These are phyloP conservation scores for Galerucella pusilla DNA, from an alignment of 2,888 invertebrate species.

Conservation along the genomic window DNA sequence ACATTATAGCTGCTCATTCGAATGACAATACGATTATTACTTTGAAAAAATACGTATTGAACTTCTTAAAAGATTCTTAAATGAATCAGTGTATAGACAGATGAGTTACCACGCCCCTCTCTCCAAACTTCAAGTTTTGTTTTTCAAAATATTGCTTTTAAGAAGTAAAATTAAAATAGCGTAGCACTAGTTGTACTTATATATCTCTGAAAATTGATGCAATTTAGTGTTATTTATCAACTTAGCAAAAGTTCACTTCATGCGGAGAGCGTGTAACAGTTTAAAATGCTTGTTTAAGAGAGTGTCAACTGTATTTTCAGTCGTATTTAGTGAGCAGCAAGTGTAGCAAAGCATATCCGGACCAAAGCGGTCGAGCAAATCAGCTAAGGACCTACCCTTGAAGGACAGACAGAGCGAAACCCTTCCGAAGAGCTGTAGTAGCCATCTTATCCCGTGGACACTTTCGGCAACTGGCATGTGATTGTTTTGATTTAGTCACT, in stretches of 20 bases:
- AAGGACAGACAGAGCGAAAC: constrained; percentile 52
- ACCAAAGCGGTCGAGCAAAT: constrained; percentile 23
- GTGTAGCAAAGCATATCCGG: constrained; percentile 22
- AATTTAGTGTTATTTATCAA: constrained; percentile 27
- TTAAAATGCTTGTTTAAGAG: constrained; percentile 3
- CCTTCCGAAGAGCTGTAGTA: constrained; percentile 59
- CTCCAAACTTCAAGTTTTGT: constrained; percentile 11
- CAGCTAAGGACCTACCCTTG: constrained; percentile 57
- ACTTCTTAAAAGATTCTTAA: neutral
- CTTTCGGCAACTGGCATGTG: constrained; percentile 42
- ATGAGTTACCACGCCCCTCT: constrained; percentile 33
- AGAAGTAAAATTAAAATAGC: neutral
- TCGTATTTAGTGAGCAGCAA: constrained; percentile 15
- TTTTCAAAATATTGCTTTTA: neutral
- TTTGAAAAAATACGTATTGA: neutral
- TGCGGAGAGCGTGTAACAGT: neutral
- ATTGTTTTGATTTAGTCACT: constrained; percentile 47
- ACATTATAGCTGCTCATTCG: neutral
- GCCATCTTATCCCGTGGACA: constrained; percentile 60
- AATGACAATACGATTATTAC: neutral
- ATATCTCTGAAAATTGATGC: neutral
- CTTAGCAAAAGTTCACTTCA: constrained; percentile 5
- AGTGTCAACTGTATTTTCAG: constrained; percentile 16
- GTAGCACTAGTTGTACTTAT: neutral
- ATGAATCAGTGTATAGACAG: constrained; percentile 16